These are phyloP conservation scores for Suricata suricatta DNA, from an alignment of 2,113 vertebrate genomes.

Conservation along the genomic window DNA sequence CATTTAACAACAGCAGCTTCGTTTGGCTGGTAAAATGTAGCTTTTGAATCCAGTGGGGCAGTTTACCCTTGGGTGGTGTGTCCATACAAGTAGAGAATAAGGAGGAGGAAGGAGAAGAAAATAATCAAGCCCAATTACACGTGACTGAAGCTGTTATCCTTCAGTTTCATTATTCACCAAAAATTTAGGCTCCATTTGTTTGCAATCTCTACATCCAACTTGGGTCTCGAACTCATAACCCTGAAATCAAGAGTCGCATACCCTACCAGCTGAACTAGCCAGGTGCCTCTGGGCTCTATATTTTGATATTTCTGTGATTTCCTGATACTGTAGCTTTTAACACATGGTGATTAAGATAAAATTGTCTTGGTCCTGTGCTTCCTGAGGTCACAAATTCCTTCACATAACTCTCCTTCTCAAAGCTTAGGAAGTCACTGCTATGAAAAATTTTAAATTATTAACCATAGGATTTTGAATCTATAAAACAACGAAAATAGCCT, in stretches of 20 bases:
- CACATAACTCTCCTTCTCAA: neutral
- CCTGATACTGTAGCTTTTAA: neutral
- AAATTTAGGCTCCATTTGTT: neutral
- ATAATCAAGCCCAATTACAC: neutral
- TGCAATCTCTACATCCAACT: neutral
- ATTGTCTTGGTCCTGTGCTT: neutral
- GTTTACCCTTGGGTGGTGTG: neutral
- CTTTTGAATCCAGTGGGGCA: neutral
- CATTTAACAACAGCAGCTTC: neutral
- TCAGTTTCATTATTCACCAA: neutral
- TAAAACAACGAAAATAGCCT: neutral
- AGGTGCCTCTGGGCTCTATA: neutral
- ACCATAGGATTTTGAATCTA: neutral
- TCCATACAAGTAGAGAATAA: neutral
- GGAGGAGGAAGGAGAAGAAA: neutral
- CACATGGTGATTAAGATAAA: neutral
- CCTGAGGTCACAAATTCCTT: neutral
- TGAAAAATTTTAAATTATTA: neutral
- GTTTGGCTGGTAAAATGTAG: neutral
- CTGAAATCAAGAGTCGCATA: neutral
- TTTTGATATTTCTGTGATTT: slow-evolving; percentile 17
- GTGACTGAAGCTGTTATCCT: neutral
- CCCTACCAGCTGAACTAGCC: neutral
- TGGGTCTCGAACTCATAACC: neutral
- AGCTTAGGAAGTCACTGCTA: neutral